phyloP scores from a whole-genome alignment of 2,797 vertebrate genomes.

The Amniataba percoides region DNA sequence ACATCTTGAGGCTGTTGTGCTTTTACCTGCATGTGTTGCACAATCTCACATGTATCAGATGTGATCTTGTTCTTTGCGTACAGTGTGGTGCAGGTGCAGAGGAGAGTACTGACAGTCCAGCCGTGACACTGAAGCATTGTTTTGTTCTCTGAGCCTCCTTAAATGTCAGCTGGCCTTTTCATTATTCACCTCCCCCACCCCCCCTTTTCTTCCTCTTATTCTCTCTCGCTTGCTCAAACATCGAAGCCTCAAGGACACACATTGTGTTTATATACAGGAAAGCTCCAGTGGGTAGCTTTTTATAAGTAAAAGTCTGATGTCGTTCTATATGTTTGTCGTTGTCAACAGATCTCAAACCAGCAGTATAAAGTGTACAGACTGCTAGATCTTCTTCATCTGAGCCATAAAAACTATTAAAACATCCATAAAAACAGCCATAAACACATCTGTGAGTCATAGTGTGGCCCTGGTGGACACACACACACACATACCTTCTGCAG shows the following conservation, averaged over 20 bases:
- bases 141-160: constrained; percentile 13
- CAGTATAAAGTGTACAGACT: no score
- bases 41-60: no score
- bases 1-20: not conserved
- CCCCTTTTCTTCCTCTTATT: not conserved
- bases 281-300: no score
- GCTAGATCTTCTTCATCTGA: not conserved
- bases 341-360: no score
- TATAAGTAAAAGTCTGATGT: no score
- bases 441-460: not conserved
- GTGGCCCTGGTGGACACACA: not conserved
- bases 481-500: no score
- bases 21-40: not conserved
- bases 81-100: not conserved
- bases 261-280: no score
- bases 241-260: no score
- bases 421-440: no score
- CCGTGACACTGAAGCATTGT: constrained; percentile 3
- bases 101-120: not conserved
- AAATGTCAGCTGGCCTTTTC: constrained; percentile 38
- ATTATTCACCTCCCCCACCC: constrained; percentile 22
- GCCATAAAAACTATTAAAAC: not conserved
- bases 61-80: not conserved
- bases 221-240: not conserved
- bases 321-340: no score